Evolutionary conservation across 35 echinoderm and acorn worm genomes (phyloP), one percentile per base, ranked within the genome.

Genomic region (Chiridota heheva): DNA sequence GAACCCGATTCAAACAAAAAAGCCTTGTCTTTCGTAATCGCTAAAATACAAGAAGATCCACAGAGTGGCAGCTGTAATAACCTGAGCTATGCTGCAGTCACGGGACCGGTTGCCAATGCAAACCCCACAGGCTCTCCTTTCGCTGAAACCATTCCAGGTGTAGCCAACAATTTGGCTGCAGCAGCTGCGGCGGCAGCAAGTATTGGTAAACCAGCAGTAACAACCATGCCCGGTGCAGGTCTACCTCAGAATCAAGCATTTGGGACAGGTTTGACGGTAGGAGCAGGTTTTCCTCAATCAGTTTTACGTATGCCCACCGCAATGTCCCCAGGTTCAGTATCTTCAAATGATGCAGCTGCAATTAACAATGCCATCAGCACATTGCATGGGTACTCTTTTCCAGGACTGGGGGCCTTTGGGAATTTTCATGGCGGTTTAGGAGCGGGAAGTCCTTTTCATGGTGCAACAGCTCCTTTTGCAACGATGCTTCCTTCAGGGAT

Each of bases 41-140:
- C 73, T 71, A 98, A 98, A 84, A 69, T 98, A 38, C 95, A 98
- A 53, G 95, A 98, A 77, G 95, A 98, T 81, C 95, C 95, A 7
- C 95, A 98, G 73, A 98, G 95, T 38, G 95, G 95, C 13, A 98
- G 95, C 62, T 98, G 95, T 46, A 98, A 98, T 62, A 98, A 98
- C 80, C 85, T 98, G 56, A 98, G 95, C 73, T 98, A 98, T 82
- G 95, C 95, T 20, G 80, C 95, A 31, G 81, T 91, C 49, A 88
- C 95, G 24, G 89, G 89, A 20, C 95, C 89, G 2, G 95, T 98
- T 24, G 95, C 95, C 62, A 98, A 98, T 46, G 89, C 95, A 56
- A 98, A 91, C 69, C 95, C 95, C 42, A 98, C 95, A 1, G 95
- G 95, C 27, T 98, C 95, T 24, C 95, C 95, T 10, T 98, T 98